Percentiles rank a stretch among this genome's conserved stretches.
These are phyloP conservation scores for Mugil cephalus DNA, from an alignment of 2,113 vertebrate genomes.

Conservation along the genomic window DNA sequence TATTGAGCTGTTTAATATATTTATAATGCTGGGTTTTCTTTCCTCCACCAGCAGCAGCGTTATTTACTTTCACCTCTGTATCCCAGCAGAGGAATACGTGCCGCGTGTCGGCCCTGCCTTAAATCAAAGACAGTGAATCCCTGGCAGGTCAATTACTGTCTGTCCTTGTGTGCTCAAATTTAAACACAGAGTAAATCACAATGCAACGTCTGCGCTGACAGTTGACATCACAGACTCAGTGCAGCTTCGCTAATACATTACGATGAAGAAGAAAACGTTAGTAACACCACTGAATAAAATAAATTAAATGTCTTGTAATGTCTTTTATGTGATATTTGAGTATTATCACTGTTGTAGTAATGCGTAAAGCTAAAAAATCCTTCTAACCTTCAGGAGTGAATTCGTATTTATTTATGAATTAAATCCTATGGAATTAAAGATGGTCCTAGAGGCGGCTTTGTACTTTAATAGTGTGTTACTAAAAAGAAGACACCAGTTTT, in stretches of 20 bases:
- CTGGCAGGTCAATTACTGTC: slow-evolving; percentile 69
- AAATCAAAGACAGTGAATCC: slow-evolving; percentile 62
- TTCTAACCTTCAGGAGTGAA: too few species aligned
- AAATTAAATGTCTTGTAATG: background rate
- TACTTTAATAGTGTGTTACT: too few species aligned
- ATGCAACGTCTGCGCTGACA: slow-evolving; percentile 13
- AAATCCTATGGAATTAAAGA: too few species aligned
- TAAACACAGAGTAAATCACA: slow-evolving; percentile 43
- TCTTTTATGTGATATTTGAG: too few species aligned
- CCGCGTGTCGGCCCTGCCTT: slow-evolving; percentile 18
- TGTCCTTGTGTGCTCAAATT: slow-evolving; percentile 63
- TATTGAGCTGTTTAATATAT: background rate
- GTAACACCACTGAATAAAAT: background rate
- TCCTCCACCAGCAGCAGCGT: slow-evolving; percentile 9
- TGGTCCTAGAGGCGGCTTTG: too few species aligned
- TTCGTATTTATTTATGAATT: too few species aligned
- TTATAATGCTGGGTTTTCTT: slow-evolving; percentile 10
- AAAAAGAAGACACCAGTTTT: too few species aligned
- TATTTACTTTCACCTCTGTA: slow-evolving; percentile 21
- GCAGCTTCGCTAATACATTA: slow-evolving; percentile 7
- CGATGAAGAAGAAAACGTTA: background rate
- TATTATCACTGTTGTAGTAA: too few species aligned
- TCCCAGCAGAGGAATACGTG: slow-evolving; percentile 32
- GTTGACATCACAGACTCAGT: slow-evolving; percentile 12
- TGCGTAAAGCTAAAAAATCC: too few species aligned